A percentile compares a stretch with the other conserved stretches of the same genome.
Conservation (phyloP, 37 sponge, comb jelly and placozoan genomes). For the Corticium candelabrum region DNA sequence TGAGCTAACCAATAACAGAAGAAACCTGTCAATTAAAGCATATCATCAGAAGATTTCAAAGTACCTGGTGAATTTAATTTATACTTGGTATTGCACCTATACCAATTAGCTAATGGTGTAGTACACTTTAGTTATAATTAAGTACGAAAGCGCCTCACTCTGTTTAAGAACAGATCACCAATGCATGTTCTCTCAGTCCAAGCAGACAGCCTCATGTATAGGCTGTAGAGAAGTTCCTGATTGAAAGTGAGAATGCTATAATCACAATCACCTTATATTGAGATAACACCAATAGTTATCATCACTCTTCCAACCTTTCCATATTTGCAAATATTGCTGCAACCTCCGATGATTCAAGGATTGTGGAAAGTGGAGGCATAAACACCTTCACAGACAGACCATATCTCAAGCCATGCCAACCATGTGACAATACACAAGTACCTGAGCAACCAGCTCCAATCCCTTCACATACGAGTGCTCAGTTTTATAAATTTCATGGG, state of each 20-base stretch:
- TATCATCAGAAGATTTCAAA: too few species aligned
- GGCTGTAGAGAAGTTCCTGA: not conserved
- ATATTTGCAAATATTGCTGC: conserved; percentile 74
- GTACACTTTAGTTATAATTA: not conserved
- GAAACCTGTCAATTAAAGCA: too few species aligned
- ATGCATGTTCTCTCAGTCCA: not conserved
- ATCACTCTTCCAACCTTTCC: conserved; percentile 75
- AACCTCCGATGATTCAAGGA: conserved; percentile 40
- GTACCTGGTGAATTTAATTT: too few species aligned
- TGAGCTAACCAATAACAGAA: too few species aligned
- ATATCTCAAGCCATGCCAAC: not conserved
- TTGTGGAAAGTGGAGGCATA: conserved; percentile 36
- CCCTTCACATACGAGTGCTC: conserved; percentile 75
- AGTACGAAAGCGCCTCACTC: not conserved
- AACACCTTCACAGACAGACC: conserved; percentile 47
- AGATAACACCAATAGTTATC: too few species aligned
- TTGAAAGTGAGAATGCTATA: not conserved
- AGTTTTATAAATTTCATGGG: conserved; percentile 83
- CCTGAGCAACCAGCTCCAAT: conserved; percentile 72
- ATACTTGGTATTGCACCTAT: too few species aligned
- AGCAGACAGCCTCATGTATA: not conserved
- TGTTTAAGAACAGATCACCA: not conserved
- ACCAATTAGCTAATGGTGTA: too few species aligned
- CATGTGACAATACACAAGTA: conserved; percentile 9
- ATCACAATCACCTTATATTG: not conserved